These are phyloP conservation scores for Muscina levida DNA, from an alignment of 2,888 invertebrate species.

Conservation along the genomic window DNA sequence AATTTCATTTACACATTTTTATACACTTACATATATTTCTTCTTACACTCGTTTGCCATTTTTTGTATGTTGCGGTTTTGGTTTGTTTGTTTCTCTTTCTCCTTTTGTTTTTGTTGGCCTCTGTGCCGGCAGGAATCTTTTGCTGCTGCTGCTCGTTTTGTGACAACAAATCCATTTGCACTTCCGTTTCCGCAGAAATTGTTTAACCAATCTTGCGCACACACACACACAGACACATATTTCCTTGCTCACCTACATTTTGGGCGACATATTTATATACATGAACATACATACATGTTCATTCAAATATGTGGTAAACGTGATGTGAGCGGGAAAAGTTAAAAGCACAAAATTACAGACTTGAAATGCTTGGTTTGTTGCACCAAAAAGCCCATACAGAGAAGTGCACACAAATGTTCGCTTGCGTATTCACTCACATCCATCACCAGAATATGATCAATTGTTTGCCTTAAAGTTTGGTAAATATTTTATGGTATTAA, in stretches of 20 bases:
- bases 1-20: slow-evolving; percentile 24
- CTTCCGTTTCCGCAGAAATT: slow-evolving; percentile 57
- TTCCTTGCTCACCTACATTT: neutral
- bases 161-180: slow-evolving; percentile 54
- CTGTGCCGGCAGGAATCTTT: slow-evolving; percentile 14
- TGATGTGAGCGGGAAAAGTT: too few relatives aligned
- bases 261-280: neutral
- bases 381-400: too few relatives aligned
- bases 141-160: slow-evolving; percentile 29
- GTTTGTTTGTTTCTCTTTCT: slow-evolving; percentile 16
- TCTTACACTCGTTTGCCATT: slow-evolving; percentile 14
- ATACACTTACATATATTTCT: slow-evolving; percentile 26
- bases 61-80: neutral
- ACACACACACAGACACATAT: slow-evolving; percentile 22
- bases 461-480: too few relatives aligned
- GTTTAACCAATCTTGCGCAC: slow-evolving; percentile 37
- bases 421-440: too few relatives aligned
- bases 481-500: too few relatives aligned
- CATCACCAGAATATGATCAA: too few relatives aligned
- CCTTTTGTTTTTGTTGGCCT: slow-evolving; percentile 11
- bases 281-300: neutral
- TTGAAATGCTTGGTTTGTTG: too few relatives aligned
- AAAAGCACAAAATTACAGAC: too few relatives aligned
- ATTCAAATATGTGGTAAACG: too few relatives aligned
- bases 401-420: neutral